Conservation (phyloP, 2,888 invertebrate species). For the Mythimna pallens region DNA sequence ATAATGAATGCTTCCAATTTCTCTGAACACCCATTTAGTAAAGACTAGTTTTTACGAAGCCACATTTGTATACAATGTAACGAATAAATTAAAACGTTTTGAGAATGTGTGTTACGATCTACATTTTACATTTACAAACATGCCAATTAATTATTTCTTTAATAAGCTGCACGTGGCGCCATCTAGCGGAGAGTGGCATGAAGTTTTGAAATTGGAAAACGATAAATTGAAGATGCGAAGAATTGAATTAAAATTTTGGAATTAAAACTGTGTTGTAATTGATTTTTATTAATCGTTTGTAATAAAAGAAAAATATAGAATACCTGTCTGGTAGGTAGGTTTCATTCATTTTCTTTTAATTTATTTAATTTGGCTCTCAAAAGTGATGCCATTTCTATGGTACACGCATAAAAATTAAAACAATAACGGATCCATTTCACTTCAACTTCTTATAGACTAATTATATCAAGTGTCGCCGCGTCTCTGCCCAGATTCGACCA, state of each 20-base stretch:
- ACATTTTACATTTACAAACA: no score
- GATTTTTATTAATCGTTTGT: background rate
- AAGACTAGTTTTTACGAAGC: slow-evolving; percentile 30
- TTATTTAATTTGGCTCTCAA: no score
- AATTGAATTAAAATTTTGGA: background rate
- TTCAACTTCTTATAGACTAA: slow-evolving; percentile 35
- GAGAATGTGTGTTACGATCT: background rate
- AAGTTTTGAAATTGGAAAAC: slow-evolving; percentile 30
- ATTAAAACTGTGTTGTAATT: background rate
- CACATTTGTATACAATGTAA: slow-evolving; percentile 32
- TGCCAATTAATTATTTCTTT: background rate
- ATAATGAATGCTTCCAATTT: slow-evolving; percentile 39
- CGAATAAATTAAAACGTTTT: slow-evolving; percentile 28
- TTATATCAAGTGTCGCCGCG: slow-evolving; percentile 11
- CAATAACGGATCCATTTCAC: slow-evolving; percentile 39
- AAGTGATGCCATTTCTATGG: background rate
- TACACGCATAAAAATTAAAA: slow-evolving; percentile 22
- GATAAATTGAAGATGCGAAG: background rate
- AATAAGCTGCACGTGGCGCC: slow-evolving; percentile 67
- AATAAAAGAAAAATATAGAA: background rate
- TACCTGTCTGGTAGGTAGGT: background rate
- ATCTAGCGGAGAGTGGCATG: slow-evolving; percentile 80
- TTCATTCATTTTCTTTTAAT: no score
- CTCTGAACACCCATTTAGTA: slow-evolving; percentile 22
- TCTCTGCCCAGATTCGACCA: slow-evolving; percentile 8